Conservation (phyloP, 2,888 invertebrate species). For the Parapristionchus giblindavisi region DNA sequence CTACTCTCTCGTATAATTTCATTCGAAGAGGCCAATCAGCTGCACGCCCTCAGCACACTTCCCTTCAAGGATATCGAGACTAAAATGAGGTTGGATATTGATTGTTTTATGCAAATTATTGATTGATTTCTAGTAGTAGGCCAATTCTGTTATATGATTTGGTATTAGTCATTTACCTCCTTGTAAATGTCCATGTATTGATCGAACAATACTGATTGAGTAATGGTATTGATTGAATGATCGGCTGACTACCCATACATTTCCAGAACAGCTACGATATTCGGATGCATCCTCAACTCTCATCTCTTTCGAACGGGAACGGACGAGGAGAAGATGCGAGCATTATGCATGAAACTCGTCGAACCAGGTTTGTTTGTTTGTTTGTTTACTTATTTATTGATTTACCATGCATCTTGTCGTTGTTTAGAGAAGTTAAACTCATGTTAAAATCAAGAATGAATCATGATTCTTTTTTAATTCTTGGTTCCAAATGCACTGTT, state of each 20-base stretch:
- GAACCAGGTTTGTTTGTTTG: slow-evolving; percentile 3
- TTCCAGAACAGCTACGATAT: background rate
- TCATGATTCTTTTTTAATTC: no score
- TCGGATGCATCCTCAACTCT: background rate
- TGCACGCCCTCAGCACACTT: slow-evolving; percentile 17
- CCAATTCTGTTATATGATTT: background rate
- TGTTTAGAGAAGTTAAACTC: no score
- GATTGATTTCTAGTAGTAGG: background rate
- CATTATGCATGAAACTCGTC: slow-evolving; percentile 3
- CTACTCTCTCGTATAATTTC: slow-evolving; percentile 27
- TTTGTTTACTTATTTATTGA: background rate
- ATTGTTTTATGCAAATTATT: background rate
- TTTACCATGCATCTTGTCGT: no score
- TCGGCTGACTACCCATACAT: no score
- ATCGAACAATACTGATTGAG: no score
- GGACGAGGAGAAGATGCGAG: slow-evolving; percentile 21
- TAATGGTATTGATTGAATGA: no score
- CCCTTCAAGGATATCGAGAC: slow-evolving; percentile 10
- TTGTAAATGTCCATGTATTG: no score
- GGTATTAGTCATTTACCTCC: background rate
- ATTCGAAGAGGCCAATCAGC: slow-evolving; percentile 30
- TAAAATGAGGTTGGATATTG: no score
- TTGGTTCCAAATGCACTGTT: no score
- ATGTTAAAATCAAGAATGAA: no score
- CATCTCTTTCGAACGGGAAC: background rate